Evolutionary conservation across 2,888 invertebrate genomes (phyloP), one percentile per base, ranked within the genome.

Genomic region (Latrodectus elegans): DNA sequence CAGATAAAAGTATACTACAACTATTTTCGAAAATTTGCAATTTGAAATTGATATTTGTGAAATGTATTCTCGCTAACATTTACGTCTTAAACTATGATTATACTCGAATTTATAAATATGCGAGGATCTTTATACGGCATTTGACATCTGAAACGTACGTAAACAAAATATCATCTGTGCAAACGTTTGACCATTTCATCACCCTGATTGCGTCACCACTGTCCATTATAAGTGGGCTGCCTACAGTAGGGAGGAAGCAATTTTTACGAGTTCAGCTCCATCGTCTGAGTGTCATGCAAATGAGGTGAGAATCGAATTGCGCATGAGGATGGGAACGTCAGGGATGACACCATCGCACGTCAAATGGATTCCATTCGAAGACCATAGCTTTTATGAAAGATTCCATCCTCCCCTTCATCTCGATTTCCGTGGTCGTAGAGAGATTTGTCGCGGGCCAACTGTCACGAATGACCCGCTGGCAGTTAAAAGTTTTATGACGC

Each of bases 281-380:
- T 64, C 68, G 38, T 38, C 38, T 38, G 38, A 75, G 68, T 70
- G 82, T 75, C 79, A 85, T 79, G 79, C 26, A 77, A 80, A 85
- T 79, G 79, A 68, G 74, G 67, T 71, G n/a, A 55, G 26, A 74
- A 73, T 38, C 38, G 38, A 38, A 38, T 38, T 60, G 12, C n/a
- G 12, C 10, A n/a, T 15, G 60, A n/a, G 60, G 60, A 15, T 12
- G 60, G 60, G n/a, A 60, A 60, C 12, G 11, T 60, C 60, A n/a
- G 10, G n/a, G n/a, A n/a, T 60, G 60, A 60, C 14, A 60, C 38
- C 38, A 60, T 60, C 60, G 60, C 60, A 60, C 60, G 60, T 60
- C 60, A 60, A 60, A 60, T 60, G 60, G 60, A 60, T 60, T 60
- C n/a, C n/a, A 60, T 60, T 4, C 60, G 60, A 12, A 6, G 60